Conservation (phyloP, 2,888 invertebrate species). For the Automeris io region DNA sequence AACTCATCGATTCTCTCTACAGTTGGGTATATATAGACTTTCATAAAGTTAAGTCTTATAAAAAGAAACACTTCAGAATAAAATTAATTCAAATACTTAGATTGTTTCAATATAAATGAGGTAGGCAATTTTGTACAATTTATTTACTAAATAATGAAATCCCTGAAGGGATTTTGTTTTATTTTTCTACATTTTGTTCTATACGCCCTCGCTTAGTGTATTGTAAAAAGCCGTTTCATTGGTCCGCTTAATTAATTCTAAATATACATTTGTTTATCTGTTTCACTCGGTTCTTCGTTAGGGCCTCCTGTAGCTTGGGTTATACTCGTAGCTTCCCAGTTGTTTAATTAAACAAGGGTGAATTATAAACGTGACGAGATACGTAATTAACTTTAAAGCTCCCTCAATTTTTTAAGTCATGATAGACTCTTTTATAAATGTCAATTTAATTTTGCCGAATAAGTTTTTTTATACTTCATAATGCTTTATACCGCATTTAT, state of each 20-base stretch:
- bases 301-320: slow-evolving; percentile 18
- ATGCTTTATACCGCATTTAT: slow-evolving; percentile 4
- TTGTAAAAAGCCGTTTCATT: slow-evolving; percentile 25
- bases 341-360: slow-evolving; percentile 37
- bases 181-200: slow-evolving; percentile 19
- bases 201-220: slow-evolving; percentile 18
- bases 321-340: slow-evolving; percentile 19
- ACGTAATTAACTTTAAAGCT: slow-evolving; percentile 4
- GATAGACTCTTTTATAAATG: not conserved
- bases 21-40: too few species aligned
- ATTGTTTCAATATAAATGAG: too few species aligned
- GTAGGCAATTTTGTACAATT: not conserved
- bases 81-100: too few species aligned
- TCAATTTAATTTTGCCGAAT: not conserved
- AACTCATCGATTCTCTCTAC: too few species aligned
- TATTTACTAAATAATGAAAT: not conserved
- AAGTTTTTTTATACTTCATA: not conserved
- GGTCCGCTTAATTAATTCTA: slow-evolving; percentile 39
- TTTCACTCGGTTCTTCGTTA: slow-evolving; percentile 32
- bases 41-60: too few species aligned
- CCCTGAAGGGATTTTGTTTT: not conserved
- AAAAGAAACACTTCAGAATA: too few species aligned
- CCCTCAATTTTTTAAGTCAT: slow-evolving; percentile 2
- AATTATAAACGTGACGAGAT: slow-evolving; percentile 20
- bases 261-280: slow-evolving; percentile 37